Percentiles rank a stretch among this genome's conserved stretches.
Evolutionary conservation across 2,797 vertebrate species (phyloP).

Genomic region (Haliaeetus albicilla): DNA sequence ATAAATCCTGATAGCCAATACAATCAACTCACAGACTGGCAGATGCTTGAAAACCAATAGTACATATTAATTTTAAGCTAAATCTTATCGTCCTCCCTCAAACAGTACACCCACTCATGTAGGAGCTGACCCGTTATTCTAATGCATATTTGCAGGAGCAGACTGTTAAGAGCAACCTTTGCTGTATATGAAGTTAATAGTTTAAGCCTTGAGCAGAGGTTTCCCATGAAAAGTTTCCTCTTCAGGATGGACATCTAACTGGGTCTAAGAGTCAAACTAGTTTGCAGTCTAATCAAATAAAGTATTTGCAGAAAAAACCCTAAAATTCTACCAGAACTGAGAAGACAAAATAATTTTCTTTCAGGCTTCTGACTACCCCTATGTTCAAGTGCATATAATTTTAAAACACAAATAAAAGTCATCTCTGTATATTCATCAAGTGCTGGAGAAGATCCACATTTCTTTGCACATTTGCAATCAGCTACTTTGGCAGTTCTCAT

Average conservation of each 20-base stretch:
- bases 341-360: background rate
- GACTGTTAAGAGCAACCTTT: background rate
- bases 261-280: background rate
- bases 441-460: background rate
- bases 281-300: background rate
- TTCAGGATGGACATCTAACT: background rate
- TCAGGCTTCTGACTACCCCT: background rate
- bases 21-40: background rate
- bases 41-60: background rate
- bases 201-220: background rate
- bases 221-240: background rate
- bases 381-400: background rate
- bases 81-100: background rate
- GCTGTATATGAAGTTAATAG: background rate
- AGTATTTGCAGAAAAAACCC: background rate
- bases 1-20: background rate
- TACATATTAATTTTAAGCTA: background rate
- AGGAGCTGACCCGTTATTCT: background rate
- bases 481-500: background rate
- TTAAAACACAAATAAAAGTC: background rate
- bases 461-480: background rate
- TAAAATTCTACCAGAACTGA: background rate
- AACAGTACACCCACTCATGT: background rate
- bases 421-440: background rate
- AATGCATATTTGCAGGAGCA: background rate